A percentile compares a stretch with the other conserved stretches of the same genome.
These are phyloP conservation scores for Epinotia bilunana DNA, from an alignment of 2,888 invertebrate genomes.

Conservation along the genomic window DNA sequence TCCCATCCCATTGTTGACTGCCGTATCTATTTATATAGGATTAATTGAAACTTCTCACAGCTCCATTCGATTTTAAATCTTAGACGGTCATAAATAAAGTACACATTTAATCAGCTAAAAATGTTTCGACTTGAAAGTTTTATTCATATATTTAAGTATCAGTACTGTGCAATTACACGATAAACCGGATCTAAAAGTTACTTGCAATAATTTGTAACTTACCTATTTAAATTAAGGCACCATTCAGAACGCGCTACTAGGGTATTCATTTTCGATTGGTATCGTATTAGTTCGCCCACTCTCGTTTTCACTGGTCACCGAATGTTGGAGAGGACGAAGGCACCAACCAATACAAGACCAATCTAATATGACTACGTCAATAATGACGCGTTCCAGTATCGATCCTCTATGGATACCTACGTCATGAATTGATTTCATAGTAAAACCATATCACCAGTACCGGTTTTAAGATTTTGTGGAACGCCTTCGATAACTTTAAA, in stretches of 20 bases:
- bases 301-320: neutral
- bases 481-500: constrained; percentile 43
- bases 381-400: neutral
- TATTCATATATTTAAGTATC: constrained; percentile 10
- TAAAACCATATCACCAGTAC: constrained; percentile 37
- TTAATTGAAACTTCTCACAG: neutral
- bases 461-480: constrained; percentile 33
- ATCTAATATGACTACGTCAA: neutral
- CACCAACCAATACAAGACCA: neutral
- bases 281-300: neutral
- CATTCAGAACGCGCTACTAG: neutral
- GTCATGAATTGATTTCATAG: constrained; percentile 31
- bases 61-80: neutral
- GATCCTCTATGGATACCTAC: neutral
- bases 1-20: constrained; percentile 19
- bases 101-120: neutral
- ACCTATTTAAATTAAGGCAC: neutral
- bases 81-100: neutral
- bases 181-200: constrained; percentile 55
- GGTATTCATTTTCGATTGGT: neutral
- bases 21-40: neutral
- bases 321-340: neutral
- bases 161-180: constrained; percentile 18
- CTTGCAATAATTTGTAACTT: constrained; percentile 46
- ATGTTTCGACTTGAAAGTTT: constrained; percentile 5